These are phyloP conservation scores for Thaumetopoea pityocampa DNA, from an alignment of 1,140 invertebrate genomes.

Conservation along the genomic window DNA sequence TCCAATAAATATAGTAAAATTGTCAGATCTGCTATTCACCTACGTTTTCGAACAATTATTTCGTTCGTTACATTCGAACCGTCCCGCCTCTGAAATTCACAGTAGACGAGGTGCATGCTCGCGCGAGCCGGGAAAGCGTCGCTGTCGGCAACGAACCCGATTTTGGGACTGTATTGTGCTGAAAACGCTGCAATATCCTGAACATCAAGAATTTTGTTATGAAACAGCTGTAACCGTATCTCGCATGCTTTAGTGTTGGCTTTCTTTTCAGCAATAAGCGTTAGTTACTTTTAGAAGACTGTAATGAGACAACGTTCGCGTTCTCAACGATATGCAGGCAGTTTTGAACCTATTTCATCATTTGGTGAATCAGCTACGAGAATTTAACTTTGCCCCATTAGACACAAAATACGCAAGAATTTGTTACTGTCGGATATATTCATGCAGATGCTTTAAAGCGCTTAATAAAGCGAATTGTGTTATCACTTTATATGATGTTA, in stretches of 20 bases:
- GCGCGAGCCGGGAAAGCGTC: conserved; percentile 48
- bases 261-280: conserved; percentile 47
- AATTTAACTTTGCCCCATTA: conserved; percentile 27
- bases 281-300: conserved; percentile 38
- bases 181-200: conserved; percentile 55
- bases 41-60: conserved; percentile 66
- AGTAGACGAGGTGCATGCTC: conserved; percentile 43
- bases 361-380: conserved; percentile 2
- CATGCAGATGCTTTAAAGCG: conserved; percentile 41
- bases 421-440: conserved; percentile 17
- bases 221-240: conserved; percentile 24
- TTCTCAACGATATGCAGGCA: too few species aligned
- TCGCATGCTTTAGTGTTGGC: conserved; percentile 46
- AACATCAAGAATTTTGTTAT: conserved; percentile 55
- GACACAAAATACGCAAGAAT: conserved; percentile 14
- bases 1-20: conserved; percentile 36
- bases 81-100: conserved; percentile 58
- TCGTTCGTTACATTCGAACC: conserved; percentile 31
- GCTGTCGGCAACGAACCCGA: conserved; percentile 76
- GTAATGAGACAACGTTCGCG: conserved; percentile 35
- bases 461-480: conserved; percentile 4
- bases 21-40: conserved; percentile 53
- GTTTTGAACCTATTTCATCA: too few species aligned
- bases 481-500: conserved; percentile 22
- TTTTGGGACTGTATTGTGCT: conserved; percentile 76